These are phyloP conservation scores for Camponotus fellah DNA, from an alignment of 2,888 invertebrate species.

Conservation along the genomic window DNA sequence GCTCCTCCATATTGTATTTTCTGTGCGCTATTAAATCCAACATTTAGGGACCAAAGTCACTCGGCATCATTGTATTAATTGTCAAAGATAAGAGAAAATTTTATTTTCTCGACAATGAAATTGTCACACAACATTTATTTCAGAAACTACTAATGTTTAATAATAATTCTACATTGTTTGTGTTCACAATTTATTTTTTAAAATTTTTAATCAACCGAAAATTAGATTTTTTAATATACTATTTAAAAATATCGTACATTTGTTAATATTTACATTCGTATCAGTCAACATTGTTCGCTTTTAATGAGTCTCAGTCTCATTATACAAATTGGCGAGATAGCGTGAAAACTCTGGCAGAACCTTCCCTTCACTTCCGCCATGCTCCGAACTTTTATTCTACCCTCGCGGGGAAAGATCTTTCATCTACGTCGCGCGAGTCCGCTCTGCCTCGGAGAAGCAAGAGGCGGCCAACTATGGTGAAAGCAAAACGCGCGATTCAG, in stretches of 20 bases:
- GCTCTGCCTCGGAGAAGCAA: conserved; percentile 32
- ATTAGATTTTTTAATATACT: not conserved
- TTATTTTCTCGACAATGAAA: conserved; percentile 16
- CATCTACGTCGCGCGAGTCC: conserved; percentile 34
- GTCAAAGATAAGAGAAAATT: not conserved
- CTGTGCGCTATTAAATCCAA: conserved; percentile 33
- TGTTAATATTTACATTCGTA: not conserved
- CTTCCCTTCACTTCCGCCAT: not conserved
- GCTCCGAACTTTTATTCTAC: conserved; percentile 44
- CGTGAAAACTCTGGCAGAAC: conserved; percentile 61
- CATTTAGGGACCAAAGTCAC: conserved; percentile 16
- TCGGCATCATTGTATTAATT: conserved; percentile 15
- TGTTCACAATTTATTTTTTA: not conserved
- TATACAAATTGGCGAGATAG: conserved; percentile 56
- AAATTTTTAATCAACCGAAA: not conserved
- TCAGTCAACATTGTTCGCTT: not conserved
- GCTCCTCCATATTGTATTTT: conserved; percentile 33
- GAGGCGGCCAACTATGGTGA: conserved; percentile 38
- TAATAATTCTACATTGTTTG: conserved; percentile 1
- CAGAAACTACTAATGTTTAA: not conserved
- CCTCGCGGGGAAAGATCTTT: conserved; percentile 25
- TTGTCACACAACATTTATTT: not conserved
- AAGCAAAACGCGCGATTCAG: conserved; percentile 71
- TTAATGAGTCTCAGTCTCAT: conserved; percentile 47
- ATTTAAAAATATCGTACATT: not conserved